These are phyloP conservation scores for Chloroceryle amazona DNA, from an alignment of 2,797 vertebrate genomes.

Conservation along the genomic window DNA sequence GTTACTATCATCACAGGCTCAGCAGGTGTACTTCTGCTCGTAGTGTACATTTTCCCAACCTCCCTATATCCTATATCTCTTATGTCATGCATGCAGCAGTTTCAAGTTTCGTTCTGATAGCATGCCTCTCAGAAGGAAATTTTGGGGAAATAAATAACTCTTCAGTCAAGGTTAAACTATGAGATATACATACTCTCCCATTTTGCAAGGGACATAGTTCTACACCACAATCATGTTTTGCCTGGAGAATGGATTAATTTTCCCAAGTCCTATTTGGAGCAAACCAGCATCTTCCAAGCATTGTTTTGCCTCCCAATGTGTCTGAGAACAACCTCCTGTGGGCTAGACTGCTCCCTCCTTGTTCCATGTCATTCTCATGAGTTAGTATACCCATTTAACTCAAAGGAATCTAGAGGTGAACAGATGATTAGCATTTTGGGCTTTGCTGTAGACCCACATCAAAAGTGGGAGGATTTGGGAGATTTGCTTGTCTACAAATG, in stretches of 20 bases:
- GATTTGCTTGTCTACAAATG: neutral
- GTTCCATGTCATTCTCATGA: neutral
- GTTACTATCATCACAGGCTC: neutral
- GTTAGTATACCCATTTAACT: neutral
- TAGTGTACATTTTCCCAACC: neutral
- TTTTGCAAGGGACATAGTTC: neutral
- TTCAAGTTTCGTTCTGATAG: neutral
- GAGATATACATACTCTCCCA: neutral
- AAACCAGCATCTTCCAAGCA: neutral
- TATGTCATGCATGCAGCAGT: neutral
- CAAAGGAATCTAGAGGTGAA: neutral
- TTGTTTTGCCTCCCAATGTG: neutral
- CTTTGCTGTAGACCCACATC: neutral
- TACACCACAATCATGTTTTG: neutral
- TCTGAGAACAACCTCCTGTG: neutral
- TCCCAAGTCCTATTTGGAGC: neutral
- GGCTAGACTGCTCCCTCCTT: neutral
- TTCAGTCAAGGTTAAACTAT: neutral
- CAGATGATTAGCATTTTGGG: neutral
- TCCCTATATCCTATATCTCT: neutral
- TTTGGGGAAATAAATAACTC: neutral
- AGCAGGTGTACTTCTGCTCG: neutral
- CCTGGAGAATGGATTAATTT: neutral
- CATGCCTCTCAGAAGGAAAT: neutral
- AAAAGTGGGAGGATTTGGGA: neutral